phyloP scores from a whole-genome alignment of 2,888 invertebrate species.

The Glomeris marginata region DNA sequence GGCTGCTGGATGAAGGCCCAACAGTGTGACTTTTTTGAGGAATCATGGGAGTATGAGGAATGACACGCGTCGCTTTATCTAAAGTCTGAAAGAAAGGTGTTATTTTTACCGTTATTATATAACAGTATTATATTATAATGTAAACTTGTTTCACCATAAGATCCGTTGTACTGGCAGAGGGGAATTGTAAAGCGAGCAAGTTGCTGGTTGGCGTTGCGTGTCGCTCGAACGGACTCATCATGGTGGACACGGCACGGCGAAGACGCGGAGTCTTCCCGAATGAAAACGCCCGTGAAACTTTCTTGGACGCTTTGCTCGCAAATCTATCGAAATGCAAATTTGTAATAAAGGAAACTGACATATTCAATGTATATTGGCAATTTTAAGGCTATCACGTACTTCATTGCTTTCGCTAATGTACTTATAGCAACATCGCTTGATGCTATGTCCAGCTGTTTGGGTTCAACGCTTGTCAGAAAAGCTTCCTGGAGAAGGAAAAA shows the following conservation, averaged over 20 bases:
- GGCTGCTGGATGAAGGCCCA: no score
- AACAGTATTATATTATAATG: not conserved
- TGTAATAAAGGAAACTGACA: no score
- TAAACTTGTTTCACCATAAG: conserved; percentile 9
- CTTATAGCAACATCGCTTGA: conserved; percentile 73
- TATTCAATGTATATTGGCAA: not conserved
- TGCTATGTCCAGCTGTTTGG: conserved; percentile 71
- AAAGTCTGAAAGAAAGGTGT: not conserved
- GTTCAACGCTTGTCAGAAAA: conserved; percentile 58
- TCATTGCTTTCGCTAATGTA: conserved; percentile 78
- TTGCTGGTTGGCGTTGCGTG: conserved; percentile 8
- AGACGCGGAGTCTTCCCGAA: conserved; percentile 89
- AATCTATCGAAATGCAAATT: conserved; percentile 20
- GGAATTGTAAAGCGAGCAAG: conserved; percentile 11
- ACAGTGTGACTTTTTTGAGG: no score
- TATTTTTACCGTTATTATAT: not conserved
- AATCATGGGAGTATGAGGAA: no score
- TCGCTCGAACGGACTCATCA: conserved; percentile 55
- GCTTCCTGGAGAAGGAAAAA: conserved; percentile 47
- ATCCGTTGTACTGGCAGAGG: conserved; percentile 9
- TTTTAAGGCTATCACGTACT: conserved; percentile 29
- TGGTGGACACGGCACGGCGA: conserved; percentile 84
- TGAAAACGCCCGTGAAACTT: conserved; percentile 86
- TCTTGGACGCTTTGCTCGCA: conserved; percentile 19
- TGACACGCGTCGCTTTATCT: no score